A percentile compares a stretch with the other conserved stretches of the same genome.
phyloP scores from a whole-genome alignment of 2,113 vertebrate genomes.

The Clupea harengus region DNA sequence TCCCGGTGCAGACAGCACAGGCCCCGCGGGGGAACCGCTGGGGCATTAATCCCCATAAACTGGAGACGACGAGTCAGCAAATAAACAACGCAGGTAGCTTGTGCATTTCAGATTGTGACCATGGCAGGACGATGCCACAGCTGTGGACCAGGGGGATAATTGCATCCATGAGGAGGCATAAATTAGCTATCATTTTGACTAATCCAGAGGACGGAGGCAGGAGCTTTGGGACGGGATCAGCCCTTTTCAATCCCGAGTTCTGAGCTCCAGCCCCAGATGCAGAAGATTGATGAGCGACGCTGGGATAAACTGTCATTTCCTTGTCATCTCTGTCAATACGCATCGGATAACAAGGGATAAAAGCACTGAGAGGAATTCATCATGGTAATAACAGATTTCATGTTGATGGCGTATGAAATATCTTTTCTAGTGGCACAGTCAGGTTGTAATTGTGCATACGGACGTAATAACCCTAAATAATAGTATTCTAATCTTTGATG shows the following conservation, averaged over 20 bases:
- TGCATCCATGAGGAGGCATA: constrained; percentile 68
- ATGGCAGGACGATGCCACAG: constrained; percentile 27
- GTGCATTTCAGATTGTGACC: constrained; percentile 47
- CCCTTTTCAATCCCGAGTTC: constrained; percentile 47
- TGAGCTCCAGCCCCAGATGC: constrained; percentile 43
- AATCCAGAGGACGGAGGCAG: constrained; percentile 55
- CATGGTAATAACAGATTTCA: constrained; percentile 53
- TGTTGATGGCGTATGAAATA: background rate
- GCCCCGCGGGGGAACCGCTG: constrained; percentile 19
- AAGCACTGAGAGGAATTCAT: constrained; percentile 42
- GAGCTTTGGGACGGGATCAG: constrained; percentile 46
- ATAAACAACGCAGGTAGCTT: constrained; percentile 54
- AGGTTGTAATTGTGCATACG: background rate
- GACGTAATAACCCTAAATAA: background rate
- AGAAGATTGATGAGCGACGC: constrained; percentile 50
- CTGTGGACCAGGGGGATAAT: constrained; percentile 62
- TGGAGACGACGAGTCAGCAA: constrained; percentile 49
- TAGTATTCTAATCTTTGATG: background rate
- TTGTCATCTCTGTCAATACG: constrained; percentile 59
- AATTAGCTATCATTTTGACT: constrained; percentile 57
- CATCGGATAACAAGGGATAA: constrained; percentile 49
- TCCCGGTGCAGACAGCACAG: constrained; percentile 10
- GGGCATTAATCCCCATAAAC: constrained; percentile 49
- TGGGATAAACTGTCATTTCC: constrained; percentile 60
- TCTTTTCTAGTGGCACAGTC: background rate